A percentile compares a stretch with the other conserved stretches of the same genome.
Evolutionary conservation across 2,888 invertebrate species (phyloP).

Genomic region (Heteromyza rotundicornis): DNA sequence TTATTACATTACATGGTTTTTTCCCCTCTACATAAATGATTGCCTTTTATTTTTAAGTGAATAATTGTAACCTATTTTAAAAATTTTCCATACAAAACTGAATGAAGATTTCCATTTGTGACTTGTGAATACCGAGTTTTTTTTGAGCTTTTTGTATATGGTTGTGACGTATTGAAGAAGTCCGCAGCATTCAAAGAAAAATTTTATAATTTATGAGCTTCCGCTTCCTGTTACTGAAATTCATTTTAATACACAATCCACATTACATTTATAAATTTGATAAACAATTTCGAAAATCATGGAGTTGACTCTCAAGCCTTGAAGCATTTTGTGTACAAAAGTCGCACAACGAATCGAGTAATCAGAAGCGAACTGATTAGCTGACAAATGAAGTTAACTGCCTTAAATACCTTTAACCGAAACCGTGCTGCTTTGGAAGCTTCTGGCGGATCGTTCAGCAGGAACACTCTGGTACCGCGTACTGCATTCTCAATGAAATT

Average conservation of each 20-base stretch:
- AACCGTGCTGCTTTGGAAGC: neutral
- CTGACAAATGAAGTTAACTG: neutral
- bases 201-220: no score
- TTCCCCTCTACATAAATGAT: no score
- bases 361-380: neutral
- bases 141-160: no score
- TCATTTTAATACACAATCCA: neutral
- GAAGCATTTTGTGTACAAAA: constrained; percentile 2
- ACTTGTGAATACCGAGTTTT: no score
- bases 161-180: no score
- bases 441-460: neutral
- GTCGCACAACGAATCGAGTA: constrained; percentile 5
- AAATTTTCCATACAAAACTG: no score
- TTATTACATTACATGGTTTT: no score
- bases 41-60: no score
- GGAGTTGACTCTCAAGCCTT: neutral
- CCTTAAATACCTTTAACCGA: neutral
- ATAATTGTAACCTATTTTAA: no score
- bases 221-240: neutral
- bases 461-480: neutral
- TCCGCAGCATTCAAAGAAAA: neutral
- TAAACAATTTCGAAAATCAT: neutral
- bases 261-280: neutral
- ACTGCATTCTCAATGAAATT: neutral
- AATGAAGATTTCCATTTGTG: no score